phyloP scores from a whole-genome alignment of 2,113 vertebrate genomes.

The Scatophagus argus region DNA sequence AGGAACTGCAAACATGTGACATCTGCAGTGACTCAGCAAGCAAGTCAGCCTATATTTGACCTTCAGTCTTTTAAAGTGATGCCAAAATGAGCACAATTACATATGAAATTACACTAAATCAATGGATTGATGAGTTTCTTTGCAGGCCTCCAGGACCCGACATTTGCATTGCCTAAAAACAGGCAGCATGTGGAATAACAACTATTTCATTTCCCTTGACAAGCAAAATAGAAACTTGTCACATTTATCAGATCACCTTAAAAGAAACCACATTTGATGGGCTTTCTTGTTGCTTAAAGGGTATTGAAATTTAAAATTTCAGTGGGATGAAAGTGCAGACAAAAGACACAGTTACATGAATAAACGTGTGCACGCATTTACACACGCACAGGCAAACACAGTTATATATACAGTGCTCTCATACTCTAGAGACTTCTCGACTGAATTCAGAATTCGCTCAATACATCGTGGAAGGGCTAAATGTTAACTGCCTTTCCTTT shows the following conservation, averaged over 20 bases:
- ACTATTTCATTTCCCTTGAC: conserved; percentile 68
- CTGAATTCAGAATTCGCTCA: conserved; percentile 79
- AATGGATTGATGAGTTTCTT: conserved; percentile 11
- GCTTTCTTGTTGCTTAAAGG: conserved; percentile 52
- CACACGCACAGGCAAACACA: conserved; percentile 21
- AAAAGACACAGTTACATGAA: conserved; percentile 30
- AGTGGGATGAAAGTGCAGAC: conserved; percentile 26
- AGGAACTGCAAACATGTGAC: conserved; percentile 49
- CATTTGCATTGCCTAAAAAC: conserved; percentile 59
- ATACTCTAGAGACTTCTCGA: conserved; percentile 61
- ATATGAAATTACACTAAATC: conserved; percentile 32
- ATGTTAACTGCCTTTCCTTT: conserved; percentile 81
- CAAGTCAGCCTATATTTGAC: conserved; percentile 55
- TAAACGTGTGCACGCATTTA: conserved; percentile 15
- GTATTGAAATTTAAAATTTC: conserved; percentile 56
- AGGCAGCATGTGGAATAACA: conserved; percentile 46
- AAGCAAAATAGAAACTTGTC: conserved; percentile 67
- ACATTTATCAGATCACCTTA: conserved; percentile 65
- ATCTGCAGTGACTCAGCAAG: conserved; percentile 52
- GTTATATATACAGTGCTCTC: conserved; percentile 38
- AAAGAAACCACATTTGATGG: conserved; percentile 52
- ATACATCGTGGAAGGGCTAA: conserved; percentile 76
- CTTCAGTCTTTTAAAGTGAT: conserved; percentile 48
- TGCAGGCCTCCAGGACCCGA: conserved; percentile 35
- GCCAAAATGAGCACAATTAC: conserved; percentile 8